phyloP scores from a whole-genome alignment of 2,797 vertebrate species.

The Premnoplex brunnescens region DNA sequence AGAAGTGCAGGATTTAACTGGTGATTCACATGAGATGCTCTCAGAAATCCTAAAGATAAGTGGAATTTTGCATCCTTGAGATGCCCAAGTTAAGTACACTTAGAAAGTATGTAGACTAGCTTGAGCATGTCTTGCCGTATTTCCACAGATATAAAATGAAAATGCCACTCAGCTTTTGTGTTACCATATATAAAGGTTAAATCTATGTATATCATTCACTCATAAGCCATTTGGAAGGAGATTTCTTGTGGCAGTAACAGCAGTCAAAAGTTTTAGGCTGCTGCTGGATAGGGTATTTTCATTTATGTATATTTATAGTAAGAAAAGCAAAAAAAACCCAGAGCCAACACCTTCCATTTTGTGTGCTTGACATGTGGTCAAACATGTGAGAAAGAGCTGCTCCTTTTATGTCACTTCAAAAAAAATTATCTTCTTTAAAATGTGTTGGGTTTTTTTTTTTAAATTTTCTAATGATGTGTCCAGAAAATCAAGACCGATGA shows the following conservation, averaged over 20 bases:
- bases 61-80: constrained; percentile 1
- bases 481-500: background rate
- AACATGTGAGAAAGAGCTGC: background rate
- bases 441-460: too few species aligned
- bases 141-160: constrained; percentile 8
- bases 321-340: background rate
- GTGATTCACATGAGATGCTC: background rate
- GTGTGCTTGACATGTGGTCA: background rate
- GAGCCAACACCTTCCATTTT: background rate
- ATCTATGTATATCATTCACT: background rate
- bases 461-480: background rate
- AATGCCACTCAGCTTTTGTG: background rate
- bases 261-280: background rate
- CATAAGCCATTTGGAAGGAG: background rate
- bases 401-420: background rate
- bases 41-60: constrained; percentile 9
- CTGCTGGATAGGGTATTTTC: background rate
- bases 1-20: background rate
- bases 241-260: background rate
- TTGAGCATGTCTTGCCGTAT: background rate
- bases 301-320: background rate
- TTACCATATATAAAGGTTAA: background rate
- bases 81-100: background rate
- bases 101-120: background rate
- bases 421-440: background rate